Conservation (phyloP, 2,797 vertebrate genomes). For the Rachycentron canadum region DNA sequence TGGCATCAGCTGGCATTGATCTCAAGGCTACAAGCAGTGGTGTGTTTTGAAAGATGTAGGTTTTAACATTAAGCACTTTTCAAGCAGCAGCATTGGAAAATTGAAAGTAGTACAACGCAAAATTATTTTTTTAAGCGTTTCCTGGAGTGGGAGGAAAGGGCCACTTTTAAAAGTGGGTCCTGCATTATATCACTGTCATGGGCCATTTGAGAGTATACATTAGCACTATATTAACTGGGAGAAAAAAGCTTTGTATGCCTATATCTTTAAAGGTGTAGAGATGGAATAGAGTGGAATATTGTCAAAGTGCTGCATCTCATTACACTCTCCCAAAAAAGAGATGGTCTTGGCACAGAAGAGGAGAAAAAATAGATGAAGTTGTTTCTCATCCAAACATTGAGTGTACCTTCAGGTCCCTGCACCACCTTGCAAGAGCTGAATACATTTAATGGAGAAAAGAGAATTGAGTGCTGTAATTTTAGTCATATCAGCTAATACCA, state of each 20-base stretch:
- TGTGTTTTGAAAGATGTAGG: slow-evolving; percentile 22
- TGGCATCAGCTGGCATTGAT: slow-evolving; percentile 27
- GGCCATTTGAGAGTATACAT: slow-evolving; percentile 8
- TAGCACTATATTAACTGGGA: slow-evolving; percentile 4
- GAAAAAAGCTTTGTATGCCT: slow-evolving; percentile 22
- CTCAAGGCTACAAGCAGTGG: slow-evolving; percentile 7
- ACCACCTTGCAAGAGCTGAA: slow-evolving; percentile 81
- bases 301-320: slow-evolving; percentile 70
- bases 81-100: slow-evolving; percentile 18
- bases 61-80: slow-evolving; percentile 25
- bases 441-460: slow-evolving; percentile 74
- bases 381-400: slow-evolving; percentile 73
- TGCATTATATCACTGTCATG: slow-evolving; percentile 26
- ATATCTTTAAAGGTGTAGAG: slow-evolving; percentile 40
- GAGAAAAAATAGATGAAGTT: slow-evolving; percentile 64
- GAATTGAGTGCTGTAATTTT: slow-evolving; percentile 73
- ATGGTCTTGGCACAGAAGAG: slow-evolving; percentile 68
- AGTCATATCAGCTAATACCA: slow-evolving; percentile 72
- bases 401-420: slow-evolving; percentile 83
- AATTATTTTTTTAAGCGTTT: slow-evolving; percentile 12
- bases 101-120: slow-evolving; percentile 3
- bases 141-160: slow-evolving; percentile 8
- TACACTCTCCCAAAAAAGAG: slow-evolving; percentile 52
- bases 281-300: slow-evolving; percentile 33
- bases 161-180: slow-evolving; percentile 30